Evolutionary conservation across 2,113 vertebrate species (phyloP).

Genomic region (Cheirogaleus medius): DNA sequence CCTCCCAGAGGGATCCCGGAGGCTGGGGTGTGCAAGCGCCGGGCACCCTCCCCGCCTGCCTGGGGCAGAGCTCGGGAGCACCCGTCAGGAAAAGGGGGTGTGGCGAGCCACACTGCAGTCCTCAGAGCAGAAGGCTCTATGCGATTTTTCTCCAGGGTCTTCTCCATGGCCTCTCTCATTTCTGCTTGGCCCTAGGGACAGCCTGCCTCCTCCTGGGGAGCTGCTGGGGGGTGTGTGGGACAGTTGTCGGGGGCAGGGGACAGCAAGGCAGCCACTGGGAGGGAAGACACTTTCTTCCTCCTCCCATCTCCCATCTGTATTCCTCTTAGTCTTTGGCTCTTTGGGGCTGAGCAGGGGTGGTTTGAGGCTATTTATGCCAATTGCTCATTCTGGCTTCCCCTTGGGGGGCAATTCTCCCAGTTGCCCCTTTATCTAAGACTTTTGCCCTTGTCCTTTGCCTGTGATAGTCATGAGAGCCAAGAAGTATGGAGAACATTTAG

Average conservation of each 20-base stretch:
- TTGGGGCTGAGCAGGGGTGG: background rate
- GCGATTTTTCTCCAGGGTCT: background rate
- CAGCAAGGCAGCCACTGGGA: background rate
- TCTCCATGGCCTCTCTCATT: background rate
- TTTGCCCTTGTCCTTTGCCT: background rate
- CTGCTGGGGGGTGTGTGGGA: fast-evolving
- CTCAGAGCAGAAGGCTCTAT: fast-evolving
- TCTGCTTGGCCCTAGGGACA: background rate
- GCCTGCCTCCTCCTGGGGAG: background rate
- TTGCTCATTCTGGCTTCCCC: background rate
- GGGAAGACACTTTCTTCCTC: background rate
- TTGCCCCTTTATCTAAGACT: background rate
- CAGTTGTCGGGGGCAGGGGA: too few species aligned
- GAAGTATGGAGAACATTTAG: background rate
- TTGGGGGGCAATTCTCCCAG: background rate
- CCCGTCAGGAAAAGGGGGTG: background rate
- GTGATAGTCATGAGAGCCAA: background rate
- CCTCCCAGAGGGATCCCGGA: background rate
- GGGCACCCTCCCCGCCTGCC: fast-evolving
- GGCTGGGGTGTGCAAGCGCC: fast-evolving
- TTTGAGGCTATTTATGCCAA: background rate
- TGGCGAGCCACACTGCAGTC: fast-evolving
- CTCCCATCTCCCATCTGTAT: fast-evolving
- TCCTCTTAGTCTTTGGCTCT: background rate
- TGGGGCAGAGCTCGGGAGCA: background rate